These are phyloP conservation scores for Drosophila subquinaria DNA, from an alignment of 2,888 invertebrate species.

Conservation along the genomic window DNA sequence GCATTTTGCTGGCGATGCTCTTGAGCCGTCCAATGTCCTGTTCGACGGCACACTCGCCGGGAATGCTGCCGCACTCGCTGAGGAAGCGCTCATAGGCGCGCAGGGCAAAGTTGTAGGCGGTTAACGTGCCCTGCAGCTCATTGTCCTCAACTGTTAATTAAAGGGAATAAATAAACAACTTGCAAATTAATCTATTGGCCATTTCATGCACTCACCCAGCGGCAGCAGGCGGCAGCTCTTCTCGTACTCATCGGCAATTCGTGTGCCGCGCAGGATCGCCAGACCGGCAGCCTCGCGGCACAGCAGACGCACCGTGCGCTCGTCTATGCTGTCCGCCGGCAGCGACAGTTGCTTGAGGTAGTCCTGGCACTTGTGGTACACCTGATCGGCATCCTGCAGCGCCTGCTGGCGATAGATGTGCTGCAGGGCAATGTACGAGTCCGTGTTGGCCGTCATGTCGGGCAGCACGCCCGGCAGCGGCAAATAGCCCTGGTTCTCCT, in stretches of 20 bases:
- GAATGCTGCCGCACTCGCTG: conserved; percentile 94
- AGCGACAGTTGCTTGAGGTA: conserved; percentile 92
- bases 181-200: no score
- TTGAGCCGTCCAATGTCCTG: conserved; percentile 96
- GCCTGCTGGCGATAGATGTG: conserved; percentile 95
- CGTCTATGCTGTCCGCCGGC: conserved; percentile 90
- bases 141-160: conserved; percentile 88
- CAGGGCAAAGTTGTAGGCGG: conserved; percentile 95
- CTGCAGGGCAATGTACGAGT: conserved; percentile 95
- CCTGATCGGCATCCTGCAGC: conserved; percentile 91
- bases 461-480: conserved; percentile 96
- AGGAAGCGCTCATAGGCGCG: conserved; percentile 96
- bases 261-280: conserved; percentile 91
- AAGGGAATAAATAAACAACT: not conserved
- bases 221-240: conserved; percentile 88
- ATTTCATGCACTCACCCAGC: conserved; percentile 85
- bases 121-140: conserved; percentile 94
- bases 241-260: conserved; percentile 93
- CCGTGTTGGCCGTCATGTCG: conserved; percentile 98
- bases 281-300: conserved; percentile 95
- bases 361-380: conserved; percentile 93
- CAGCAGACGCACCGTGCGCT: conserved; percentile 93
- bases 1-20: conserved; percentile 89
- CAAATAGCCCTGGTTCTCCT: conserved; percentile 92
- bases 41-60: conserved; percentile 95